phyloP scores from a whole-genome alignment of 1,140 invertebrate species.

The Euura saliciscinereae region DNA sequence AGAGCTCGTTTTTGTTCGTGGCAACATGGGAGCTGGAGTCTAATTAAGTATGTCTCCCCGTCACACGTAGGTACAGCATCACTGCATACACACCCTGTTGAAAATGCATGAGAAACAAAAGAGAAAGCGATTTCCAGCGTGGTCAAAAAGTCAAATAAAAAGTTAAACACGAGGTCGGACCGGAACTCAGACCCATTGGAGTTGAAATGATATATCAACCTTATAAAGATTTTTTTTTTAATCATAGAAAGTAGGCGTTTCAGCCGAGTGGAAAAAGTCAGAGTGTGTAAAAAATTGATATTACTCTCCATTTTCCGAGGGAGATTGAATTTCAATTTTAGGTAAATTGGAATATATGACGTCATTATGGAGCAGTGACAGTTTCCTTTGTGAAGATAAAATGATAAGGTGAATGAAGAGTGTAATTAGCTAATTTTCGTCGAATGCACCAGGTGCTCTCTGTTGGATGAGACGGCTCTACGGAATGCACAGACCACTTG shows the following conservation, averaged over 20 bases:
- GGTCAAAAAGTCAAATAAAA: background rate
- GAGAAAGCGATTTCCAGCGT: background rate
- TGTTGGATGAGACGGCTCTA: background rate
- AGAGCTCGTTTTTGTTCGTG: slow-evolving; percentile 2
- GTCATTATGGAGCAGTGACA: too few species aligned
- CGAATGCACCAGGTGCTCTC: background rate
- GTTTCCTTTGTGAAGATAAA: background rate
- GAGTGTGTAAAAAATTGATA: too few species aligned
- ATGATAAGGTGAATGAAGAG: background rate
- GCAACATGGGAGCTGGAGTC: background rate
- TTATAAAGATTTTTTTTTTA: too few species aligned
- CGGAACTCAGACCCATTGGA: background rate
- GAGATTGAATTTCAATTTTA: too few species aligned
- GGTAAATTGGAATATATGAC: too few species aligned
- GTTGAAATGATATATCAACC: too few species aligned
- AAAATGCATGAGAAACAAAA: background rate
- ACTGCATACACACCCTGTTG: background rate
- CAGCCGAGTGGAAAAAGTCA: too few species aligned
- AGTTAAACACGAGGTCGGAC: background rate
- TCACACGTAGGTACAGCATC: background rate
- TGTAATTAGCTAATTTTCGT: slow-evolving; percentile 3
- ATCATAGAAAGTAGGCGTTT: too few species aligned
- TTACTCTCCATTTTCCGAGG: too few species aligned
- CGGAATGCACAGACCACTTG: background rate
- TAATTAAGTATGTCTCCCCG: slow-evolving; percentile 2